Evolutionary conservation across 2,113 vertebrate genomes (phyloP), one percentile per base, ranked within the genome.

Genomic region (Planiliza haematocheilus): DNA sequence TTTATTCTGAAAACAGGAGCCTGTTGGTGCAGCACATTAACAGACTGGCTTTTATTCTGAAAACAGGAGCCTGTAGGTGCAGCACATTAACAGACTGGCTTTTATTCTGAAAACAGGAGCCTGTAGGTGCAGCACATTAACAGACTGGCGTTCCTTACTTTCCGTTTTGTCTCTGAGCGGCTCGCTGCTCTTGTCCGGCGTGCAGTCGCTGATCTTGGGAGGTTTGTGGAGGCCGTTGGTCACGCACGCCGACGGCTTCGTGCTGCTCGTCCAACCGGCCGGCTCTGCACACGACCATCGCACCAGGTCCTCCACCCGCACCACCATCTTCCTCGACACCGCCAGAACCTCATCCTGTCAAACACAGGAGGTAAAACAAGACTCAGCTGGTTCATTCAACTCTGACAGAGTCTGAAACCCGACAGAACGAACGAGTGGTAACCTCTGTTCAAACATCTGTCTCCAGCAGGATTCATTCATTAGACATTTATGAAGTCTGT

Each of bases 281-380:
- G 90, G 90, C 49, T 92, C 82, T 0, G 8, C 17, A 65, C 93
- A 94, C 1, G 91, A 84, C 94, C 94, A 95, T 3, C 66, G 91
- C 65, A 92, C 91, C 86, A 95, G 81, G 69, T 95, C 93, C 73
- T 94, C 93, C 65, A 95, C 91, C 49, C 90, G 89, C 39, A 95
- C 58, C 70, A 95, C 93, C 63, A 95, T 86, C 85, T 94, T 94
- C 85, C 92, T 94, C 16, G 93, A 94, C 63, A 94, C 93, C 0
- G 93, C 93, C 60, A 95, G 64, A 34, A 95, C 93, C 75, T 95
- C 94, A 69, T 95, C 94, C 94, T 95, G 67, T 7, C 41, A 2
- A 61, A 38, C 7, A 59, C 4, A 68, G 24, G 5, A 30, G 24
- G 24, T 1, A 30, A 11, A 30, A 30, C 2, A 30, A 30, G 3